Evolutionary conservation across 2,113 vertebrate genomes (phyloP).

Genomic region (Carlito syrichta): DNA sequence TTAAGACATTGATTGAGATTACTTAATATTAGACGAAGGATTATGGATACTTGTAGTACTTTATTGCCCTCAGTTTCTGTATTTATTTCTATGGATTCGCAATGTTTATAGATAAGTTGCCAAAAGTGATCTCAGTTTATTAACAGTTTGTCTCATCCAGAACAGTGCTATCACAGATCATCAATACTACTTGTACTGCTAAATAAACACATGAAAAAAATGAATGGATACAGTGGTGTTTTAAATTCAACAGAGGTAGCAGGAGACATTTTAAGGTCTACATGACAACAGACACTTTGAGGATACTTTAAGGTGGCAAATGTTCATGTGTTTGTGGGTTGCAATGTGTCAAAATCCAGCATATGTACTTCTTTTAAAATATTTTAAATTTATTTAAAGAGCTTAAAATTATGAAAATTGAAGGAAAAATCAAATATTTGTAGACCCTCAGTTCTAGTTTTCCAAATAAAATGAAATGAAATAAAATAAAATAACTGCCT

Average conservation of each 20-base stretch:
- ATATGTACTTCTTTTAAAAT: neutral
- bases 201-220: neutral
- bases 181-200: neutral
- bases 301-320: too few relatives aligned
- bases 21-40: constrained; percentile 10
- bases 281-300: too few relatives aligned
- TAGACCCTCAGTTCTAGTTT: neutral
- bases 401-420: neutral
- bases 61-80: neutral
- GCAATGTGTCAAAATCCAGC: neutral
- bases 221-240: neutral
- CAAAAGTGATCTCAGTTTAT: neutral
- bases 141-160: neutral
- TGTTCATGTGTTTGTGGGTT: neutral
- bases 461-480: neutral
- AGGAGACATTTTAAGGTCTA: neutral
- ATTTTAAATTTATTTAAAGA: neutral
- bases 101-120: neutral
- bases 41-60: neutral
- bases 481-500: neutral
- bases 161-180: neutral
- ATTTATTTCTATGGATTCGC: constrained; percentile 9
- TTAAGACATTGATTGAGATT: neutral
- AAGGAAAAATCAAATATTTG: constrained; percentile 12
- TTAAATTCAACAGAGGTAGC: neutral